A percentile compares a stretch with the other conserved stretches of the same genome.
These are phyloP conservation scores for Portunus trituberculatus DNA, from an alignment of 1,140 invertebrate genomes.

Conservation along the genomic window DNA sequence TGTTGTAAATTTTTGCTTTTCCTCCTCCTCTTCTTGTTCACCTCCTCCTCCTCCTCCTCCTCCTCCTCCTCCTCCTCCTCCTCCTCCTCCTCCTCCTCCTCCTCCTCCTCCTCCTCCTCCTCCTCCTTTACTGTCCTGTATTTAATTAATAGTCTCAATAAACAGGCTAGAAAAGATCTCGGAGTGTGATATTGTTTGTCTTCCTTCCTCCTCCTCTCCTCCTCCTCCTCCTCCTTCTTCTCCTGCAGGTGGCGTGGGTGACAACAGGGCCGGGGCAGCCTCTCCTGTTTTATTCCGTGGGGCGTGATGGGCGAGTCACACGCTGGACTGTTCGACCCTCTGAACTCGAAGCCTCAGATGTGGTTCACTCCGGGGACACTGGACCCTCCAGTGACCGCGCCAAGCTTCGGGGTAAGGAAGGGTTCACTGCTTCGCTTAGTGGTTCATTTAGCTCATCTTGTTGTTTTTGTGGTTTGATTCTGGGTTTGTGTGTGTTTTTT, in stretches of 20 bases:
- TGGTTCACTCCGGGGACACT: neutral
- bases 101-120: neutral
- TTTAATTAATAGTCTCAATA: too few species aligned
- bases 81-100: neutral
- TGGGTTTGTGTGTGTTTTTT: too few species aligned
- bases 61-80: neutral
- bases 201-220: neutral
- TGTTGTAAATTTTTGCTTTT: neutral
- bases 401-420: neutral
- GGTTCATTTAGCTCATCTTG: too few species aligned
- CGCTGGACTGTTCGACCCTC: neutral
- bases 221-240: neutral
- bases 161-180: too few species aligned
- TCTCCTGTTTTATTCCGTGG: neutral
- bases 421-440: neutral
- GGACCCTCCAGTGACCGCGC: neutral
- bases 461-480: too few species aligned
- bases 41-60: neutral
- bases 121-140: neutral
- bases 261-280: neutral
- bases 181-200: too few species aligned
- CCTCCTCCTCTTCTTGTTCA: neutral
- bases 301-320: neutral
- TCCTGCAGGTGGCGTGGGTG: constrained; percentile 29
- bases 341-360: neutral